Evolutionary conservation across 2,888 invertebrate genomes (phyloP).

Genomic region (Diloba caeruleocephala): DNA sequence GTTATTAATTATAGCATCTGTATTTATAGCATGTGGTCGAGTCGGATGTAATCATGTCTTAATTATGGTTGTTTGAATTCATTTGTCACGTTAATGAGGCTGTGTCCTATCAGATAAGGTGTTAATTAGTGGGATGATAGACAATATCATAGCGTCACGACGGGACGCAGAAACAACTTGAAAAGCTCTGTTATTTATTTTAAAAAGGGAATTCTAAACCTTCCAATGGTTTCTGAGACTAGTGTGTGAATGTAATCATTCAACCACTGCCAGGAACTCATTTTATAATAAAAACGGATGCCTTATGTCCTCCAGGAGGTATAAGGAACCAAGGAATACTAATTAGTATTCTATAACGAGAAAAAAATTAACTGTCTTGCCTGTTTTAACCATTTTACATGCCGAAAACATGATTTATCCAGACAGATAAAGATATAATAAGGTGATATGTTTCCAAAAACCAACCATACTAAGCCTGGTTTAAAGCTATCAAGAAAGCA

Average conservation of each 20-base stretch:
- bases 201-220: background rate
- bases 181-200: too few relatives aligned
- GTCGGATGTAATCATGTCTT: conserved; percentile 4
- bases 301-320: conserved; percentile 30
- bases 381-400: too few relatives aligned
- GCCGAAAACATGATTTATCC: too few relatives aligned
- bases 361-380: too few relatives aligned
- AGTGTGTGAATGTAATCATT: background rate
- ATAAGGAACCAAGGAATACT: conserved; percentile 26
- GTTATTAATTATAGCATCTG: conserved; percentile 1
- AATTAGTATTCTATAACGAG: conserved; percentile 37
- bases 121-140: too few relatives aligned
- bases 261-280: conserved; percentile 4
- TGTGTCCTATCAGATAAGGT: conserved; percentile 3
- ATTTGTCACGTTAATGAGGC: conserved; percentile 5
- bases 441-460: background rate
- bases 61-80: conserved; percentile 6
- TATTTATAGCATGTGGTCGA: conserved; percentile 4
- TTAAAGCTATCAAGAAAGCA: conserved; percentile 11
- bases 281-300: conserved; percentile 24
- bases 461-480: background rate
- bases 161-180: too few relatives aligned
- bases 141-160: too few relatives aligned
- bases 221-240: background rate
- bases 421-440: background rate